Evolutionary conservation across 2,797 vertebrate species (phyloP), one percentile per base, ranked within the genome.

Genomic region (Melanitta fusca): DNA sequence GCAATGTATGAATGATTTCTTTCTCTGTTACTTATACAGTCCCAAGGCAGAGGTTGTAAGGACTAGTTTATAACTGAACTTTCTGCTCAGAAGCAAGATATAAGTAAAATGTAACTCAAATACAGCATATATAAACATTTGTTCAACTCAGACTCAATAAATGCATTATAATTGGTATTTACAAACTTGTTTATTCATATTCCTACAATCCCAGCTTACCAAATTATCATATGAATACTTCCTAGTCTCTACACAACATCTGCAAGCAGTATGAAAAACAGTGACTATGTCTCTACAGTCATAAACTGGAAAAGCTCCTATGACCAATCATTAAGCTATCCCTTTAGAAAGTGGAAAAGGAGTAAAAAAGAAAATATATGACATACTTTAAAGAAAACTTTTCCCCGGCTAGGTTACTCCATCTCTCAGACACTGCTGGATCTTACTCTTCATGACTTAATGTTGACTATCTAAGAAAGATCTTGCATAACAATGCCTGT

Each of bases 101-200:
- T 14, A 32, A 9, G 28, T 39, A 54, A 71, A 39, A 39, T 13
- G 15, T 32, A 32, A 41, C 51, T 88, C 80, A 90, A 66, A 81
- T 62, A 65, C 16, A 81, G 58, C 41, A 83, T 39, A 90, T 84
- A 84, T 3, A 94, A 91, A 86, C 54, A 47, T 75, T 94, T 95
- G 66, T 81, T 91, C 70, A 78, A 62, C 45, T 83, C 89, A 79
- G 2, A 5, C 61, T 69, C 69, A 84, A 80, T 89, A 93, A 91
- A 75, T 79, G 38, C 49, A 70, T 85, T 68, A 51, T 75, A 95
- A 93, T 66, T 88, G 54, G 58, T 95, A 94, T 96, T 95, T 97
- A 81, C 85, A 86, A 84, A 84, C 80, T 88, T 81, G 54, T 72
- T 86, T 81, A 84, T 94, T 94, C 80, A 73, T 77, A 92, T 53